Percentiles rank a stretch among this genome's conserved stretches.
Evolutionary conservation across 2,888 invertebrate species (phyloP).

Genomic region (Beris chalybata): DNA sequence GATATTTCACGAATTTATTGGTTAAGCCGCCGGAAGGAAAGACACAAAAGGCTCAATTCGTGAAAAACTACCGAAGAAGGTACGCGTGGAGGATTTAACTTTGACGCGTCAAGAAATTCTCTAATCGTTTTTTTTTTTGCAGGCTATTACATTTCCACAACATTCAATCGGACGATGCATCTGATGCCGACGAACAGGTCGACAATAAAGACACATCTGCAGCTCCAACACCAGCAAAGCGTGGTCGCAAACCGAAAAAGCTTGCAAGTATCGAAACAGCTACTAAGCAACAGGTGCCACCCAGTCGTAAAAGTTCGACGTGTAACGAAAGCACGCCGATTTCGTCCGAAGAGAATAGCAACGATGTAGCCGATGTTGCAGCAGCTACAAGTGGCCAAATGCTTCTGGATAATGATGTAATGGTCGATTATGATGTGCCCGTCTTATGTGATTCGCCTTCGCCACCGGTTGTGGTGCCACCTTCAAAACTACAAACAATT

Average conservation of each 20-base stretch:
- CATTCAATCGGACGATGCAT: constrained; percentile 58
- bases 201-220: constrained; percentile 55
- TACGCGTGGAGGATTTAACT: constrained; percentile 46
- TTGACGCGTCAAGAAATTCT: no score
- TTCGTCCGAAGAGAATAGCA: constrained; percentile 33
- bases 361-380: background rate
- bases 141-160: constrained; percentile 78
- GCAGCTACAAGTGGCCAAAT: constrained; percentile 41
- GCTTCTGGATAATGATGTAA: constrained; percentile 48
- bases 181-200: constrained; percentile 46
- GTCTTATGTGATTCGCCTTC: constrained; percentile 40
- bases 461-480: constrained; percentile 38
- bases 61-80: constrained; percentile 65
- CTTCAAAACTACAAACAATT: constrained; percentile 53
- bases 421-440: constrained; percentile 52
- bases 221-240: constrained; percentile 48
- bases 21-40: constrained; percentile 64
- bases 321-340: background rate
- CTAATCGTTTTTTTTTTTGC: constrained; percentile 41
- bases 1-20: constrained; percentile 74
- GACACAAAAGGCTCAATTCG: constrained; percentile 55
- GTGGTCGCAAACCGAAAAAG: constrained; percentile 54
- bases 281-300: no score
- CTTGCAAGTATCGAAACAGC: background rate
- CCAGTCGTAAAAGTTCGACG: background rate